phyloP scores from a whole-genome alignment of 2,888 invertebrate genomes.

The Capitulum mitella region DNA sequence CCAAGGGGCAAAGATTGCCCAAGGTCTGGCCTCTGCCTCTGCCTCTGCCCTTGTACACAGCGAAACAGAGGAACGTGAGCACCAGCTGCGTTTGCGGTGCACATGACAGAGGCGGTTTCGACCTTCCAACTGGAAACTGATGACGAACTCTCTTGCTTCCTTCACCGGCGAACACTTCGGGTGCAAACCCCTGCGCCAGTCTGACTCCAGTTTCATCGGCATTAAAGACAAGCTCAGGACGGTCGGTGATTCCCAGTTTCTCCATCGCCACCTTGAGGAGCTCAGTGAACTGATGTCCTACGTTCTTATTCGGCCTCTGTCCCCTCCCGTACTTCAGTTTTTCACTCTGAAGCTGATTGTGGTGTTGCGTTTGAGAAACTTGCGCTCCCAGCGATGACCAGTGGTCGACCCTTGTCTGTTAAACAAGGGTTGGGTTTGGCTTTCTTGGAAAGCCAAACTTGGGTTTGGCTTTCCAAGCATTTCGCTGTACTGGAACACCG shows the following conservation, averaged over 20 bases:
- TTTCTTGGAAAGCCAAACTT: too few species aligned
- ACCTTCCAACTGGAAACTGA: neutral
- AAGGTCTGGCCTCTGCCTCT: neutral
- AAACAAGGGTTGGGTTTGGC: too few species aligned
- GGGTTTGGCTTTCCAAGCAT: neutral
- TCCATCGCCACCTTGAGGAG: too few species aligned
- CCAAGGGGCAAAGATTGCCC: neutral
- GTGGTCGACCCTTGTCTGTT: neutral
- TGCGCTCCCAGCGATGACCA: neutral
- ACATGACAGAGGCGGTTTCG: neutral
- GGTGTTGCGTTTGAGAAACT: neutral
- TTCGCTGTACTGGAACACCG: neutral
- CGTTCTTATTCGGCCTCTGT: neutral
- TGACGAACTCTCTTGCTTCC: neutral
- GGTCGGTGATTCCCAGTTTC: too few species aligned
- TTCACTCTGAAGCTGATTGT: neutral
- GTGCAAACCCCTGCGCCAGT: neutral
- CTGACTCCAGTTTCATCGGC: too few species aligned
- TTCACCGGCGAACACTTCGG: neutral
- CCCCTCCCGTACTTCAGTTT: neutral
- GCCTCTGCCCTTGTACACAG: neutral
- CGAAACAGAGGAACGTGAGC: neutral
- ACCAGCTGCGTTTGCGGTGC: neutral
- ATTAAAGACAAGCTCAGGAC: too few species aligned
- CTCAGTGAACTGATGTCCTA: neutral